These are phyloP conservation scores for Pomatostomus ruficeps DNA, from an alignment of 2,113 vertebrate genomes.

Conservation along the genomic window DNA sequence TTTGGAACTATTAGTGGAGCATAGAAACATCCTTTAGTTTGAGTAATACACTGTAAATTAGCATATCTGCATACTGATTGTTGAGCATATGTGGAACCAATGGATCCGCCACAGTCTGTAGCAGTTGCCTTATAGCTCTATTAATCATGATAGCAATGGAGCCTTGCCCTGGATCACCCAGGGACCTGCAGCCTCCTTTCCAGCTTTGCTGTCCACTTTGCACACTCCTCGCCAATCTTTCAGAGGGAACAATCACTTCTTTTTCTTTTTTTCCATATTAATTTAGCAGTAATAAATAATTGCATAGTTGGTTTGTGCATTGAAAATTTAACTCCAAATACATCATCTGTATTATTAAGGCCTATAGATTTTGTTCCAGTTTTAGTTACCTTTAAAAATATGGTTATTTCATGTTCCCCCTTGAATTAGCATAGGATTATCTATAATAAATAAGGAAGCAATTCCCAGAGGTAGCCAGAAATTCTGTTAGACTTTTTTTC, in stretches of 20 bases:
- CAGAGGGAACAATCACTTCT: neutral
- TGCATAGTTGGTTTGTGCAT: neutral
- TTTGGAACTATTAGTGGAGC: neutral
- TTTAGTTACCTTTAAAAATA: neutral
- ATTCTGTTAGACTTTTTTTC: neutral
- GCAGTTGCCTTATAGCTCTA: neutral
- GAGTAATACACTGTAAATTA: constrained; percentile 4
- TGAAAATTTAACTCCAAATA: neutral
- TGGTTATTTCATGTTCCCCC: neutral
- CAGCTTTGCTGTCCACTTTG: neutral
- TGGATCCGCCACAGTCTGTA: neutral
- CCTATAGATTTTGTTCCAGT: neutral
- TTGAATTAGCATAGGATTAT: neutral
- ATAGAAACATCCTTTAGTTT: neutral
- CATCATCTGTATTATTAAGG: neutral
- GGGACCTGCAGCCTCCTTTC: neutral
- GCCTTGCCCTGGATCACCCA: neutral
- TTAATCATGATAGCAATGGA: neutral
- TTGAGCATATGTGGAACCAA: constrained; percentile 21
- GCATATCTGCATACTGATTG: neutral
- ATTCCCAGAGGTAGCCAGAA: neutral
- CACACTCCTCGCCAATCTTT: neutral
- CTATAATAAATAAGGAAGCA: neutral
- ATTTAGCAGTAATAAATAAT: neutral
- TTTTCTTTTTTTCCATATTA: neutral